Percentiles rank a stretch among this genome's conserved stretches.
phyloP scores from a whole-genome alignment of 2,113 vertebrate genomes.

The Elgaria multicarinata region DNA sequence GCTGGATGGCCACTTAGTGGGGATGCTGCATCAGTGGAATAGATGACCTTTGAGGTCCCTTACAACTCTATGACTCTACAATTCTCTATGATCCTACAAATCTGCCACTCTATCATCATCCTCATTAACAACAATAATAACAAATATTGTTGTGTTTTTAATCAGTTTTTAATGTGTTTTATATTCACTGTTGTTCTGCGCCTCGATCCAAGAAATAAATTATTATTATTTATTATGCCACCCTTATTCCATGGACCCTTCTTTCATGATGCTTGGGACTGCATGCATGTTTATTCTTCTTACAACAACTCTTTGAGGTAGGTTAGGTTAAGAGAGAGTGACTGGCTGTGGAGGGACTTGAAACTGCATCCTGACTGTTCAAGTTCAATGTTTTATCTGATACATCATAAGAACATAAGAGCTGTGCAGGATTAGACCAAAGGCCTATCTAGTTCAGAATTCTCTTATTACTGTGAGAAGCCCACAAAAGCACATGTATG shows the following conservation, averaged over 20 bases:
- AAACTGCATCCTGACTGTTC: not conserved
- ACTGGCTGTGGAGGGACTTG: not conserved
- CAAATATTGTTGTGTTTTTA: too few species aligned
- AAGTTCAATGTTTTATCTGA: not conserved
- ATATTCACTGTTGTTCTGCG: too few species aligned
- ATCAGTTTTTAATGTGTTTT: too few species aligned
- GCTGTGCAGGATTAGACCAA: too few species aligned
- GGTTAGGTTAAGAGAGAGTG: not conserved
- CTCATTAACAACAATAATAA: too few species aligned
- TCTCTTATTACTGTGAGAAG: too few species aligned
- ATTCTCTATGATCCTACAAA: not conserved
- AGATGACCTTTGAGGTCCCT: not conserved
- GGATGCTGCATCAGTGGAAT: not conserved
- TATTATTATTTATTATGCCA: too few species aligned
- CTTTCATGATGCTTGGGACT: not conserved
- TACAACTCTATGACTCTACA: too few species aligned
- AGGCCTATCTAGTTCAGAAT: too few species aligned
- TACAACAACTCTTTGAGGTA: not conserved
- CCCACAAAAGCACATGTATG: too few species aligned
- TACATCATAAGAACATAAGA: not conserved
- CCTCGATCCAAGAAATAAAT: too few species aligned
- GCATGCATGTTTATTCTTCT: not conserved
- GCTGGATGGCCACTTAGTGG: not conserved
- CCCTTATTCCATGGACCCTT: not conserved
- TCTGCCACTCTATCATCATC: not conserved